Base-by-base conservation (phyloP, 2,797 vertebrate species). In the Hozukius guyotensis region DNA sequence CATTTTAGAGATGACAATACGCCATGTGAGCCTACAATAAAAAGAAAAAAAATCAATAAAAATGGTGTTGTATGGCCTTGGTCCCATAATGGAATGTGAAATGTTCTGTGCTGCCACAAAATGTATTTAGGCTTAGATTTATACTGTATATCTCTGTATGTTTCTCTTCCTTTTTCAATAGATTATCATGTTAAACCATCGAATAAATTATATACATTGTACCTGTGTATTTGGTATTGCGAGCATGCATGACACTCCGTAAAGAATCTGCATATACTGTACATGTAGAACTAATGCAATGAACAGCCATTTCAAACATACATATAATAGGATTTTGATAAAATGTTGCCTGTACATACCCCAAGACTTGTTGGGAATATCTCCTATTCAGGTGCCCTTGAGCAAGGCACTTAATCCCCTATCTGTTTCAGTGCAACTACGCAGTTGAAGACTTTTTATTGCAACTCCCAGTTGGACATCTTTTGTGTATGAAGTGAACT, bases 61-160 rank as follows among this genome's bases (percentile, higher is more conserved):
- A 75, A 73, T 88, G 91, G 85, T 93, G 93, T 94, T 93, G 90
- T 93, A 92, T 91, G 91, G 93, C 92, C 92, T 93, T 93, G 89
- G 90, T 94, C 92, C 92, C 93, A 93, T 93, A 87, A 92, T 95
- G 93, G 92, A 94, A 95, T 94, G 93, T 95, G 92, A 94, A 93
- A 94, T 93, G 92, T 95, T 94, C 93, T 95, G 94, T 95, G 91
- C 94, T 95, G 94, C 94, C 94, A 95, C 92, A 95, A 92, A 93
- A 90, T 95, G 92, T 95, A 92, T 91, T 88, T 94, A 94, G 92
- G 90, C 90, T 90, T 95, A 95, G 94, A 93, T 95, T 95, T 93
- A 76, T 93, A 94, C 86, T 90, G 91, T 94, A 93, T 93, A 90
- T 93, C 89, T 87, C 89, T 94, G 89, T 94, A 90, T 94, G 92